phyloP scores from a whole-genome alignment of 1,140 invertebrate species.

The Orius laevigatus region DNA sequence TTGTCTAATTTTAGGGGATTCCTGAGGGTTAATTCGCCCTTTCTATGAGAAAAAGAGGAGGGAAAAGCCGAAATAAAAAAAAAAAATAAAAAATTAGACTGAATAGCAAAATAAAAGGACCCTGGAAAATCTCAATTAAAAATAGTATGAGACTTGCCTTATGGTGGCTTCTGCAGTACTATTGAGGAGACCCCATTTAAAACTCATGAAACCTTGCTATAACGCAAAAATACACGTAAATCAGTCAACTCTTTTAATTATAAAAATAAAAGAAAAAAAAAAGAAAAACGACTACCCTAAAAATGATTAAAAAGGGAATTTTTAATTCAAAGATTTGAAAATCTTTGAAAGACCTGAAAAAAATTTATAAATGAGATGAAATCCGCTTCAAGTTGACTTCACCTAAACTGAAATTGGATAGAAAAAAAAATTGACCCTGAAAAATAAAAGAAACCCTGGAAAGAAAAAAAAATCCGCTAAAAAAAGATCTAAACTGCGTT shows the following conservation, averaged over 20 bases:
- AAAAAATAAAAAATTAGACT: conserved; percentile 5
- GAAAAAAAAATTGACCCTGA: conserved; percentile 12
- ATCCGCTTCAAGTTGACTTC: conserved; percentile 15
- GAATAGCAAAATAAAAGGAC: conserved; percentile 11
- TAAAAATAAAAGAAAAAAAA: conserved; percentile 11
- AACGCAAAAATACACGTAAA: conserved; percentile 23
- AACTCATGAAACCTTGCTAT: conserved; percentile 29
- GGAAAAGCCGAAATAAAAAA: background rate
- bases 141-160: conserved; percentile 16
- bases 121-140: conserved; percentile 15
- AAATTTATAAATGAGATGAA: background rate
- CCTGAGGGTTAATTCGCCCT: too few species aligned
- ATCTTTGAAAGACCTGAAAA: conserved; percentile 1
- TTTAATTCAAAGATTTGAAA: background rate
- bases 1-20: too few species aligned
- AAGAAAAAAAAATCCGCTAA: too few species aligned
- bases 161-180: conserved; percentile 12
- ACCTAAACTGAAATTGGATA: conserved; percentile 15
- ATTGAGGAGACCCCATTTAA: conserved; percentile 14
- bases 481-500: background rate
- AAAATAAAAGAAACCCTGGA: conserved; percentile 9
- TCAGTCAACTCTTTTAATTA: conserved; percentile 15
- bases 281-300: background rate
- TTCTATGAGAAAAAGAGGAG: too few species aligned
- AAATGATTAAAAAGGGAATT: background rate